Evolutionary conservation across 2,888 invertebrate species (phyloP).

Genomic region (Andricus quercusramuli): DNA sequence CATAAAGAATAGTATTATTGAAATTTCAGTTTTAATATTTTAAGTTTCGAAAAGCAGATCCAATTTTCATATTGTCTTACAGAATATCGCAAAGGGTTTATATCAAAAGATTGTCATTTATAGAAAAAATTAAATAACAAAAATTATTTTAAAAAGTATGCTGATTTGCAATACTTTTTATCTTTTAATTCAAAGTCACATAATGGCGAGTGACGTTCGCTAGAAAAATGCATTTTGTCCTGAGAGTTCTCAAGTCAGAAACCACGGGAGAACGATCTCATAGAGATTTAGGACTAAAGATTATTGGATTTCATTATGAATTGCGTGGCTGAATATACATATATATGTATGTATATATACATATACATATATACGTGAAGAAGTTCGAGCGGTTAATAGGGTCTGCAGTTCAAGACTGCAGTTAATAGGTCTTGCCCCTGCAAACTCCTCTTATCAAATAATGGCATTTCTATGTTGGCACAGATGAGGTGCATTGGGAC

Average conservation of each 20-base stretch:
- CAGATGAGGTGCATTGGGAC: background rate
- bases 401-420: background rate
- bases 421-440: background rate
- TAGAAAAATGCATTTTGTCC: background rate
- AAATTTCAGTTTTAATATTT: too few species aligned
- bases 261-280: background rate
- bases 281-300: background rate
- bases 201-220: background rate
- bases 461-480: background rate
- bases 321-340: background rate
- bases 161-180: too few species aligned
- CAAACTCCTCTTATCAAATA: slow-evolving; percentile 15
- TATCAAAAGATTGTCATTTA: too few species aligned
- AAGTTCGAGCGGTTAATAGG: background rate
- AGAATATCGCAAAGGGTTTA: too few species aligned
- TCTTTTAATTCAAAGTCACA: too few species aligned
- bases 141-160: too few species aligned
- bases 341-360: too few species aligned
- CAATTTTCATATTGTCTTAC: too few species aligned
- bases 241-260: background rate
- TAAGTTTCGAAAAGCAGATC: too few species aligned
- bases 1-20: too few species aligned
- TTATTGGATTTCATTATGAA: background rate
- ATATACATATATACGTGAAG: background rate
- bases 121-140: too few species aligned